These are phyloP conservation scores for Aramus guarauna DNA, from an alignment of 2,113 vertebrate genomes.

Conservation along the genomic window DNA sequence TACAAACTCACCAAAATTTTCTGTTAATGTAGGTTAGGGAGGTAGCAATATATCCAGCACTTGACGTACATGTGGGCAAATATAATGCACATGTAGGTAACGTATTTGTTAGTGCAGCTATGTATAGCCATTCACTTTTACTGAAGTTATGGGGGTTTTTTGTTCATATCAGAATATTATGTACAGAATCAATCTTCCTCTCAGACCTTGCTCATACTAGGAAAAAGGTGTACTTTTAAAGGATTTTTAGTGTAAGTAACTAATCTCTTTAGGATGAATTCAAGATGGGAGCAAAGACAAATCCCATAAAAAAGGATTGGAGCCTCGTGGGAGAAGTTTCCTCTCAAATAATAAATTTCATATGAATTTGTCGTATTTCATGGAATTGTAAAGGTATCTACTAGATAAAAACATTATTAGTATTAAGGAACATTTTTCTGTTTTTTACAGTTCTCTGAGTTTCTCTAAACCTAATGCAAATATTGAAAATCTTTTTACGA, in stretches of 20 bases:
- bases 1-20: not conserved
- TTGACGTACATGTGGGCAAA: not conserved
- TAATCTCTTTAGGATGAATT: not conserved
- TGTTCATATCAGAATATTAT: not conserved
- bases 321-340: not conserved
- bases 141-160: not conserved
- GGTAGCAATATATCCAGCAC: not conserved
- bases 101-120: not conserved
- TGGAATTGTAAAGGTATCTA: slow-evolving; percentile 16
- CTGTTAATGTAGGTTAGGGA: not conserved
- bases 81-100: not conserved
- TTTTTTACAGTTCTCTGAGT: slow-evolving; percentile 24
- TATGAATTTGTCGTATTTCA: slow-evolving; percentile 31
- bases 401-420: not conserved
- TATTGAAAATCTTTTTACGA: not conserved
- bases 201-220: not conserved
- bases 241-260: not conserved
- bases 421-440: not conserved
- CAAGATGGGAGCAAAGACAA: not conserved
- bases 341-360: slow-evolving; percentile 19
- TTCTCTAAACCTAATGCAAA: slow-evolving; percentile 41
- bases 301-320: not conserved
- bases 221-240: not conserved
- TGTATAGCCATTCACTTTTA: not conserved
- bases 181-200: not conserved